Conservation (phyloP, 92 coral and sea anemone genomes). For the Virgularia gustaviana region DNA sequence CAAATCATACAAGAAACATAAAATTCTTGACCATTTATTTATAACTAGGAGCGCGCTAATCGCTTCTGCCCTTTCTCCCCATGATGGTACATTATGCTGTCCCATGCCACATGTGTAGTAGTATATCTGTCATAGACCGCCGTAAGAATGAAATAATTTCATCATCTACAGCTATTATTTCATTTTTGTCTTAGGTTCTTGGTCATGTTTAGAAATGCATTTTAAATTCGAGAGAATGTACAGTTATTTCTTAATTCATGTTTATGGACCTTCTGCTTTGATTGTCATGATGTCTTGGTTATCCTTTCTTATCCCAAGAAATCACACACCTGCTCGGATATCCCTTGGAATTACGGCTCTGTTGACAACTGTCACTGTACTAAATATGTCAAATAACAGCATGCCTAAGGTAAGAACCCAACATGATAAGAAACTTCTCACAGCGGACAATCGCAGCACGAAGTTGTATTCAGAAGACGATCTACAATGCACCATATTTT, state of each 20-base stretch:
- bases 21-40: no score
- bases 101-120: not conserved
- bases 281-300: constrained; percentile 92
- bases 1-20: no score
- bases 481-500: no score
- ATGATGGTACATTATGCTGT: not conserved
- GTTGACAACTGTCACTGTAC: constrained; percentile 86
- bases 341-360: constrained; percentile 95
- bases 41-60: no score
- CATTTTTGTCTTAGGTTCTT: constrained; percentile 57
- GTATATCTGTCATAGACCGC: not conserved
- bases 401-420: constrained; percentile 82
- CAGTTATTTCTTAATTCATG: constrained; percentile 93
- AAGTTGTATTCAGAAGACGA: no score
- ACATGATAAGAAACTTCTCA: not conserved
- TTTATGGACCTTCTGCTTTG: constrained; percentile 90
- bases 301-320: constrained; percentile 81
- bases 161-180: not conserved
- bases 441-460: not conserved
- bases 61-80: no score
- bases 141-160: no score
- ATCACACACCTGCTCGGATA: constrained; percentile 93
- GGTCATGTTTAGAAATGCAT: constrained; percentile 72
- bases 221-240: constrained; percentile 84
- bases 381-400: constrained; percentile 91